phyloP scores from a whole-genome alignment of 2,797 vertebrate genomes.

The Pseudomugil gertrudae region DNA sequence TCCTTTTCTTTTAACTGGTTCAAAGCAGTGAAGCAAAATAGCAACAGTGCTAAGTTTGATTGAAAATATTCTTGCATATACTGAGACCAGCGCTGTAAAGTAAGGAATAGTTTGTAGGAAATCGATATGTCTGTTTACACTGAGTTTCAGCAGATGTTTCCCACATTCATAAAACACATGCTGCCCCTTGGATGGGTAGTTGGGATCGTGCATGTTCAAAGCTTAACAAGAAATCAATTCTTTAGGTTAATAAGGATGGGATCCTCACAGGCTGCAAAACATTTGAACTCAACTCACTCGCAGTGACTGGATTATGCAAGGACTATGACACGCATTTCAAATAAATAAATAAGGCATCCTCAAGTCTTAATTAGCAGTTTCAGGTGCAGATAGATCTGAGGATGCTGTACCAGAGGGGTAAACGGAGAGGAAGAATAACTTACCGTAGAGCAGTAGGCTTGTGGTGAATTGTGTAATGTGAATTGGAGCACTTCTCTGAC shows the following conservation, averaged over 20 bases:
- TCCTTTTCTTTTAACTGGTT: conserved; percentile 34
- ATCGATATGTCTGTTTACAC: conserved; percentile 39
- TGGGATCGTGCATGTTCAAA: conserved; percentile 18
- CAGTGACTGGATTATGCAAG: neutral
- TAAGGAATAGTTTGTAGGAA: conserved; percentile 39
- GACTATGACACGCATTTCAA: neutral
- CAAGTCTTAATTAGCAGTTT: conserved; percentile 45
- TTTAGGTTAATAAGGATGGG: conserved; percentile 1
- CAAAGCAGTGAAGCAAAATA: conserved; percentile 35
- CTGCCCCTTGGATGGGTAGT: conserved; percentile 21
- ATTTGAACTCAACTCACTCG: neutral
- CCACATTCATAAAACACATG: conserved; percentile 41
- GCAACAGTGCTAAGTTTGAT: conserved; percentile 19
- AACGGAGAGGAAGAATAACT: conserved; percentile 60
- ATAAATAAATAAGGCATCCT: neutral
- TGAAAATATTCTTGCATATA: conserved; percentile 20
- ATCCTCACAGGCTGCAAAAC: neutral
- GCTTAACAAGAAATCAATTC: conserved; percentile 18
- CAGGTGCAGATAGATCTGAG: conserved; percentile 24
- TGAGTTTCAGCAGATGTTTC: conserved; percentile 57
- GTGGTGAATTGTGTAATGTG: conserved; percentile 54
- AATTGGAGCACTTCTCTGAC: conserved; percentile 44
- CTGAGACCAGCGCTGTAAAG: conserved; percentile 31
- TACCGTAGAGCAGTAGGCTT: conserved; percentile 75
- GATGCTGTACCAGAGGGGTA: conserved; percentile 41